A percentile compares a stretch with the other conserved stretches of the same genome.
Conservation (phyloP, 2,888 invertebrate genomes). For the Chelonus formosanus region DNA sequence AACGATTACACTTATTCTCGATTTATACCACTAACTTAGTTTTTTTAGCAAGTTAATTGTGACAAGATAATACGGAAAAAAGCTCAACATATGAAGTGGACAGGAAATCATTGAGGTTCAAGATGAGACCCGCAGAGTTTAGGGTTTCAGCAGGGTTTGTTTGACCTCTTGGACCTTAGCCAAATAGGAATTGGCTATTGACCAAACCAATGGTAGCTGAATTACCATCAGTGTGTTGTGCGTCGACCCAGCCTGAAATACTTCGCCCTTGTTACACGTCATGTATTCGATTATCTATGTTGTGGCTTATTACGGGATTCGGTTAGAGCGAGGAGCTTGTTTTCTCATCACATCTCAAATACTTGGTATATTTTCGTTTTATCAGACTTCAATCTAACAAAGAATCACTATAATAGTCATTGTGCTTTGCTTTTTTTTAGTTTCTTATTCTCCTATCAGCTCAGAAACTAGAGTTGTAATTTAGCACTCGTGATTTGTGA, state of each 20-base stretch:
- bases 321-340: slow-evolving; percentile 14
- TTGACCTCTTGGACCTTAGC: slow-evolving; percentile 57
- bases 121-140: slow-evolving; percentile 35
- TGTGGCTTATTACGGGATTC: slow-evolving; percentile 56
- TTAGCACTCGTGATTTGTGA: slow-evolving; percentile 26
- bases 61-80: too few relatives aligned
- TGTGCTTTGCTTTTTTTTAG: too few relatives aligned
- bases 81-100: background rate
- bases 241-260: slow-evolving; percentile 35
- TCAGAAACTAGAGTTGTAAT: slow-evolving; percentile 14
- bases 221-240: slow-evolving; percentile 54
- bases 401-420: too few relatives aligned
- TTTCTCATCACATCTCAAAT: background rate
- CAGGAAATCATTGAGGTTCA: background rate
- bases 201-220: slow-evolving; percentile 62
- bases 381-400: too few relatives aligned
- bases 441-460: background rate
- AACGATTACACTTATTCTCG: too few relatives aligned
- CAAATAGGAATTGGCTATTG: slow-evolving; percentile 64
- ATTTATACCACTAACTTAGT: too few relatives aligned
- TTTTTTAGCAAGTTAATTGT: too few relatives aligned
- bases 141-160: slow-evolving; percentile 49
- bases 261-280: slow-evolving; percentile 57
- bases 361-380: too few relatives aligned
- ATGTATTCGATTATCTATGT: slow-evolving; percentile 62